Evolutionary conservation across 2,113 vertebrate genomes (phyloP), one percentile per base, ranked within the genome.

Genomic region (Microcebus tavaratra): DNA sequence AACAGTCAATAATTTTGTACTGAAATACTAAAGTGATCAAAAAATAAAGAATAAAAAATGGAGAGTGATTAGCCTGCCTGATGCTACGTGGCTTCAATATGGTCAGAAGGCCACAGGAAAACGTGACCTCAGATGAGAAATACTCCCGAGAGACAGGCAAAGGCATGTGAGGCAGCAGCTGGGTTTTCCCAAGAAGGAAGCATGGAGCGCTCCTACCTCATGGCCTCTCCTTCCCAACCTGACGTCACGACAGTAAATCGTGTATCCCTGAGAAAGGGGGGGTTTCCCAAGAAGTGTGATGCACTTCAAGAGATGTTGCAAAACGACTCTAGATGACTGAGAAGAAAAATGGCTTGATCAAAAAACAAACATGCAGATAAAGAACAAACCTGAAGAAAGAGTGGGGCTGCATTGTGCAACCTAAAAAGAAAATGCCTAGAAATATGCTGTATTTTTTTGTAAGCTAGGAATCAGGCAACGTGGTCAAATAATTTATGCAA

Each of bases 321-420:
- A 82, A 88, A 45, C 34, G 42, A 65, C 7, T 63, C 65, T 45
- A 78, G 78, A 36, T 20, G 65, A 61, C 70, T 27, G 78, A 81
- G 31, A 87, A 73, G 83, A 82, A 86, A 95, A 91, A 29, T 5
- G 68, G 18, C 55, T 83, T 36, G 17, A 85, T 81, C 2, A 72
- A 75, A 84, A 84, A 36, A 50, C n/a, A 61, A 34, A 70, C 34
- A 48, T 31, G 82, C 34, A 81, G 36, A 67, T 1, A 45, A 63
- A 90, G 31, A 86, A 67, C 7, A 53, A 67, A 17, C 6, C 6
- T 1, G 29, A 42, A n/a, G 65, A 63, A 61, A 92, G 45, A 55
- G 53, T 2, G 1, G 45, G 57, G n/a, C 11, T 17, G 42, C 8
- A n/a, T 3, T 21, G 14, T 75, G 63, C 39, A 92, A 45, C 18